Evolutionary conservation across 2,113 vertebrate genomes (phyloP), one percentile per base, ranked within the genome.

Genomic region (Propithecus coquereli): DNA sequence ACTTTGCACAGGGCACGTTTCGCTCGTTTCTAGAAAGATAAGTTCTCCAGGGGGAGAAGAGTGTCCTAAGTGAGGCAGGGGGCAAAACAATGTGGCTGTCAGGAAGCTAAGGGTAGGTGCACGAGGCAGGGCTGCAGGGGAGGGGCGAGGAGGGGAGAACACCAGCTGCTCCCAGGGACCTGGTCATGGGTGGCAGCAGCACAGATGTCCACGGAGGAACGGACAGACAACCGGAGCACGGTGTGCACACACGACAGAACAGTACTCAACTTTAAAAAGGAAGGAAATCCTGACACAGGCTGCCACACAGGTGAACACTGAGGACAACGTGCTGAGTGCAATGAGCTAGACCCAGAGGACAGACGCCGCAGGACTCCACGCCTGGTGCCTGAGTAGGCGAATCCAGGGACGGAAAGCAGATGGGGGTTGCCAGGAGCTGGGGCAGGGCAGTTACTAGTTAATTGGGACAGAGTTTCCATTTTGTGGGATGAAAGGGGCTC

Each of bases 161-260:
- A 0, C 3, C 2, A 1, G 17, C 34, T 2, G 0, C 63, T 40
- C 40, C 8, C 2, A 3, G 63, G 37, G 11, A 1, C 30, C 2
- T 3, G 30, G 23, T 17, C 11, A 17, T 20, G 20, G 34, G 47
- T 0, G 13, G 43, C 12, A 27, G 50, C 20, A 73, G 2, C 47
- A 17, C 16, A 13, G 34, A 4, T 23, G 47, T 20, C 6, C 37
- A 25, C 0, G 12, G 40, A 47, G 37, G 22, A 27, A 8, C 0
- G 30, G 25, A 9, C 2, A 4, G 14, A 11, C 22, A 10, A 17
- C 4, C 40, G 6, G 25, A 23, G 34, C 4, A 18, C 5, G 6
- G 22, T 16, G 23, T 14, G 27, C 61, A 11, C 1, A 12, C 16
- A 14, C 3, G 9, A 27, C 3, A 16, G 18, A 84, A 25, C 34